Evolutionary conservation across 2,797 vertebrate genomes (phyloP), one percentile per base, ranked within the genome.

Genomic region (Tamandua tetradactyla): DNA sequence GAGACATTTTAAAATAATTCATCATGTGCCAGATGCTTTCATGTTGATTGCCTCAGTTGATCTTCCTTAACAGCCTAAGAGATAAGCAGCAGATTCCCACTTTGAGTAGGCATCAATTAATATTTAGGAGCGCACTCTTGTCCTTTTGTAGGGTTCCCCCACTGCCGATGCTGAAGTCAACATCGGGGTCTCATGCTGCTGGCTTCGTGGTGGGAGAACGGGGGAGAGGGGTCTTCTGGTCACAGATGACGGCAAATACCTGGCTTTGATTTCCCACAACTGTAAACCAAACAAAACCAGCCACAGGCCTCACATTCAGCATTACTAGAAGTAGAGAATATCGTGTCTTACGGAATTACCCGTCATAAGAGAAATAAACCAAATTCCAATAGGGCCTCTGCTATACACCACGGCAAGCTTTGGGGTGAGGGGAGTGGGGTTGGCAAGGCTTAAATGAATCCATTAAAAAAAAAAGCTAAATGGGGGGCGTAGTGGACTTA

Each of bases 81-180:
- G 64, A 17, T 5, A 8, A 59, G 68, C 2, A 30, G 5, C 0
- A 1, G 14, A 40, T 14, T 40, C 59, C 30, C 40, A 22, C n/a
- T 66, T 66, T 20, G 42, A 37, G 1, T 17, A 5, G 1, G 17
- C 49, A 72, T 23, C 11, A 8, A 8, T 42, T 0, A 17, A 6
- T 0, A 5, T 23, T 40, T 32, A 18, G 25, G 20, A 5, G 23
- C 18, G 4, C 2, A 15, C 8, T 2, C 17, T 25, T 7, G 5
- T 22, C 64, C 57, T 80, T 23, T 13, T 14, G 47, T 23, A 23
- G 0, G 7, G 11, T 23, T 25, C 18, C 14, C 1, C 10, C 2
- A 15, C 18, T n/a, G 49, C 22, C 0, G 0, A 23, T 11, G 22
- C 30, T 8, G 3, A 78, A 22, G 25, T 64, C 30, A 1, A 2